Percentiles rank a stretch among this genome's conserved stretches.
These are phyloP conservation scores for Reticulitermes lucifugus DNA, from an alignment of 2,888 invertebrate species.

Conservation along the genomic window DNA sequence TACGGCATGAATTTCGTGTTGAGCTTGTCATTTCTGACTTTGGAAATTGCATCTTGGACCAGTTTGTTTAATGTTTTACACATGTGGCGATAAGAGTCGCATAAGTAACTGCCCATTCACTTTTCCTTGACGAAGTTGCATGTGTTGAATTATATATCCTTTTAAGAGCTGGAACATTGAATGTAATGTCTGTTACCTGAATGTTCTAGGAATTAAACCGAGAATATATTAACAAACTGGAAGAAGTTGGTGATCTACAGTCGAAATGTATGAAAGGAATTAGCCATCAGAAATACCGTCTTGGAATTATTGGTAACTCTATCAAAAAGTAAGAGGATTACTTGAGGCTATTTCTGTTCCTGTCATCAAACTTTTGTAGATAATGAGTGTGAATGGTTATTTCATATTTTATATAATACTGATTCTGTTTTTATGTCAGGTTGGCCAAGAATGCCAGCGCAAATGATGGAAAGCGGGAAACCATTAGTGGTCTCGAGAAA, in stretches of 20 bases:
- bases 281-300: constrained; percentile 91
- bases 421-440: not conserved
- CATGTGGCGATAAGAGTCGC: no score
- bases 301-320: constrained; percentile 82
- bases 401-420: not conserved
- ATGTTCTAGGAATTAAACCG: constrained; percentile 78
- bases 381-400: not conserved
- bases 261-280: constrained; percentile 89
- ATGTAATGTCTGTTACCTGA: not conserved
- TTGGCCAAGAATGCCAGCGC: not conserved
- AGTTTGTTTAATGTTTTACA: no score
- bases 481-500: constrained; percentile 71
- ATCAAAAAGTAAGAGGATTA: constrained; percentile 78
- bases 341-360: no score
- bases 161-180: not conserved
- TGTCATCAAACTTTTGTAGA: not conserved
- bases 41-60: no score
- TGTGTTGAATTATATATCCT: no score
- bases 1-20: not conserved
- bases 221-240: constrained; percentile 85
- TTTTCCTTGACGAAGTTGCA: not conserved
- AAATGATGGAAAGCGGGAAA: constrained; percentile 63
- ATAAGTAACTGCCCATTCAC: not conserved
- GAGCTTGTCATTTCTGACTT: not conserved
- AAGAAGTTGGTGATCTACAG: constrained; percentile 86